Percentiles rank a stretch among this genome's conserved stretches.
phyloP scores from a whole-genome alignment of 2,888 invertebrate genomes.

The Torymus auratus region DNA sequence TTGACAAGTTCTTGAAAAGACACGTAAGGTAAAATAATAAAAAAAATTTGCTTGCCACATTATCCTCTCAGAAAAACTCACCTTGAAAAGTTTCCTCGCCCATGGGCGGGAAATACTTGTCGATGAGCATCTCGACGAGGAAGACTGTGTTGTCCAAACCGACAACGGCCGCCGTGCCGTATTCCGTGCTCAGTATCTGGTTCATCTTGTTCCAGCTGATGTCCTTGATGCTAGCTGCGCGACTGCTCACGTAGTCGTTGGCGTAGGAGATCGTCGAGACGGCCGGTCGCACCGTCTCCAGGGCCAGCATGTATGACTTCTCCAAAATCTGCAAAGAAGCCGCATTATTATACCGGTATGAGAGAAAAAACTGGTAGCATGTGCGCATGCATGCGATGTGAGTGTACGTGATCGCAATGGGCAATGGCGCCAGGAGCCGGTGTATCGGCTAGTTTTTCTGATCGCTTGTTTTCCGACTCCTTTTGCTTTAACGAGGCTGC shows the following conservation, averaged over 20 bases:
- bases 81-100: conserved; percentile 61
- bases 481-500: no score
- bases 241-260: conserved; percentile 79
- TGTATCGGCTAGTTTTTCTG: no score
- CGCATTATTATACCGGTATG: no score
- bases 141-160: conserved; percentile 84
- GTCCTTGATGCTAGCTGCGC: conserved; percentile 82
- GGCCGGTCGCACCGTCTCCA: conserved; percentile 68
- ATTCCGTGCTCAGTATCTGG: conserved; percentile 83
- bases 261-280: conserved; percentile 77
- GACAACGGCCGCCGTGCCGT: conserved; percentile 83
- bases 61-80: conserved; percentile 32
- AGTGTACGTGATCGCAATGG: no score
- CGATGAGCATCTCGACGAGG: conserved; percentile 84
- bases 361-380: no score
- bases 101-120: conserved; percentile 84
- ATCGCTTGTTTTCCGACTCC: no score
- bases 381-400: no score
- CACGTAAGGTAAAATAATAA: no score
- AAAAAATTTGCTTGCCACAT: no score
- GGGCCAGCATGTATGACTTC: conserved; percentile 68
- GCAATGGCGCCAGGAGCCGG: no score
- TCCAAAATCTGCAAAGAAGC: conserved; percentile 67
- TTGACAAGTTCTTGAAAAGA: no score
- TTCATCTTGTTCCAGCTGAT: conserved; percentile 86